phyloP scores from a whole-genome alignment of 1,140 invertebrate species.

The Chrysoperla carnea region DNA sequence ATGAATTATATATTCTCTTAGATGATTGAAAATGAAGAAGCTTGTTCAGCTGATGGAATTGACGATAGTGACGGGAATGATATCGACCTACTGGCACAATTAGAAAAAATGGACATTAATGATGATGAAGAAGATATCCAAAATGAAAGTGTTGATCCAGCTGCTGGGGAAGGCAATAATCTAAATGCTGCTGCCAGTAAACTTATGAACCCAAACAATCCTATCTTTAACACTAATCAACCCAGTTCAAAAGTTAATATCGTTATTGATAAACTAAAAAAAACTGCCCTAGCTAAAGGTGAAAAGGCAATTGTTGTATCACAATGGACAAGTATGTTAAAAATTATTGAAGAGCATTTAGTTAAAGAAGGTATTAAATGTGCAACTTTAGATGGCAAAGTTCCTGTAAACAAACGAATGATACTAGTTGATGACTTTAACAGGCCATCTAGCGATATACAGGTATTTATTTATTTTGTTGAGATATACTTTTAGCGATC shows the following conservation, averaged over 20 bases:
- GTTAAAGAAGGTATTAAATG: constrained; percentile 27
- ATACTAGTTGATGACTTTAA: constrained; percentile 57
- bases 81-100: constrained; percentile 37
- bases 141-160: constrained; percentile 12
- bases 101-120: constrained; percentile 34
- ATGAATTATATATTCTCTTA: too few relatives aligned
- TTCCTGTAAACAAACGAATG: constrained; percentile 39
- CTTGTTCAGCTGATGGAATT: constrained; percentile 20
- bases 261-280: constrained; percentile 35
- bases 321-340: constrained; percentile 66
- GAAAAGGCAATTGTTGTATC: constrained; percentile 75
- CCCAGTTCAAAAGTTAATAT: constrained; percentile 38
- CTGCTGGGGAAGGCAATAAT: constrained; percentile 15
- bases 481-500: too few relatives aligned
- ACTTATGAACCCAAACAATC: constrained; percentile 43
- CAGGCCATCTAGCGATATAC: constrained; percentile 2
- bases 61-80: constrained; percentile 21
- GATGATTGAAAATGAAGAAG: constrained; percentile 38
- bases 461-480: background rate
- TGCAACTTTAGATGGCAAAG: constrained; percentile 44
- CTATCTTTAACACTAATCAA: constrained; percentile 39
- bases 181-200: constrained; percentile 23
- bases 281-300: constrained; percentile 30
- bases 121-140: constrained; percentile 15
- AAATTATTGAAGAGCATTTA: constrained; percentile 45